These are phyloP conservation scores for Eupithecia dodoneata DNA, from an alignment of 2,888 invertebrate genomes.

Conservation along the genomic window DNA sequence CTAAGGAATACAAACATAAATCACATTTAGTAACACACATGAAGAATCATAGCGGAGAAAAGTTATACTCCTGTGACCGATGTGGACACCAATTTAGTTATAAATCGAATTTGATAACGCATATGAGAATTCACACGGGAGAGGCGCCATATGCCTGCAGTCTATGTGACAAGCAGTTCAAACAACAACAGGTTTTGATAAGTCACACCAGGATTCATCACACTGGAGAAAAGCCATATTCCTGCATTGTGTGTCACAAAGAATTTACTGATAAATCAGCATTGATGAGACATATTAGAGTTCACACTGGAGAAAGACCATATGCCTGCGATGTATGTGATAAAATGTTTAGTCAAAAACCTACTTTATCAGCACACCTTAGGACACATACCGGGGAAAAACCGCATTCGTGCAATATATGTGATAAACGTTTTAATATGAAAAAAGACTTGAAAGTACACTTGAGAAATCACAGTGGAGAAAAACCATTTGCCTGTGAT, in stretches of 20 bases:
- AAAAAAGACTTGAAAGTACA: not conserved
- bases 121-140: conserved; percentile 6
- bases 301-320: not conserved
- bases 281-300: not conserved
- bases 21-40: conserved; percentile 29
- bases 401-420: not conserved
- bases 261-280: conserved; percentile 1
- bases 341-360: not conserved
- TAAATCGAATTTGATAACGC: conserved; percentile 6
- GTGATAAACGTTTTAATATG: not conserved
- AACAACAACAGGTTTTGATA: not conserved
- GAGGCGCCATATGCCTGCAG: not conserved
- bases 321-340: conserved; percentile 2
- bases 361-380: not conserved
- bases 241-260: not conserved
- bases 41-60: conserved; percentile 52
- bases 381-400: conserved; percentile 1
- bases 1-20: conserved; percentile 15
- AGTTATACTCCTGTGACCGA: not conserved
- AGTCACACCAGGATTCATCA: not conserved
- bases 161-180: not conserved
- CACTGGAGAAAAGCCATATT: conserved; percentile 4
- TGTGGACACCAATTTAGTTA: conserved; percentile 4
- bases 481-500: not conserved
- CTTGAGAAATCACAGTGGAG: not conserved